Percentiles rank a stretch among this genome's conserved stretches.
phyloP scores from a whole-genome alignment of 2,888 invertebrate genomes.

The Drosophila parthenogenetica region DNA sequence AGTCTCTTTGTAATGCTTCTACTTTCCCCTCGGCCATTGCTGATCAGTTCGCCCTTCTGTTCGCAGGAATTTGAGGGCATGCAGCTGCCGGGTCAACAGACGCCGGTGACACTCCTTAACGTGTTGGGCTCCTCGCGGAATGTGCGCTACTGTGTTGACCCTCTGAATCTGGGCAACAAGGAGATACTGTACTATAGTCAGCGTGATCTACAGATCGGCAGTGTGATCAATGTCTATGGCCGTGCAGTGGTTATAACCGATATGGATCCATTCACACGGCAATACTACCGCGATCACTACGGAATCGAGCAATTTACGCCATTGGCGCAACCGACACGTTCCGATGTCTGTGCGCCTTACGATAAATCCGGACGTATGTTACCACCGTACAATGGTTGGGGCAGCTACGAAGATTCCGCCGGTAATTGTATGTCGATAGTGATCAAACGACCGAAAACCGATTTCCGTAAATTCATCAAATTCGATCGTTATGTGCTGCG shows the following conservation, averaged over 20 bases:
- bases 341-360: conserved; percentile 63
- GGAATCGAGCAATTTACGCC: conserved; percentile 83
- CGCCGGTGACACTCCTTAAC: conserved; percentile 87
- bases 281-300: conserved; percentile 89
- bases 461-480: conserved; percentile 92
- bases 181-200: conserved; percentile 82
- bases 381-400: conserved; percentile 96
- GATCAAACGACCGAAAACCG: conserved; percentile 90
- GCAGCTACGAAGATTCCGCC: conserved; percentile 94
- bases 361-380: conserved; percentile 82
- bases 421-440: conserved; percentile 93
- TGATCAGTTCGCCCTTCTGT: background rate
- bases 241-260: conserved; percentile 92
- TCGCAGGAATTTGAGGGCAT: conserved; percentile 77
- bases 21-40: too few relatives aligned
- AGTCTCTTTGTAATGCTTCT: too few relatives aligned
- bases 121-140: conserved; percentile 86
- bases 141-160: conserved; percentile 87
- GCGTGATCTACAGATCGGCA: conserved; percentile 92
- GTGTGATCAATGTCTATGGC: conserved; percentile 92
- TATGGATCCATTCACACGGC: conserved; percentile 93
- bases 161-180: conserved; percentile 86
- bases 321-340: conserved; percentile 70
- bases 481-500: conserved; percentile 92
- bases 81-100: conserved; percentile 85